phyloP scores from a whole-genome alignment of 2,888 invertebrate species.

The Microctonus brassicae region DNA sequence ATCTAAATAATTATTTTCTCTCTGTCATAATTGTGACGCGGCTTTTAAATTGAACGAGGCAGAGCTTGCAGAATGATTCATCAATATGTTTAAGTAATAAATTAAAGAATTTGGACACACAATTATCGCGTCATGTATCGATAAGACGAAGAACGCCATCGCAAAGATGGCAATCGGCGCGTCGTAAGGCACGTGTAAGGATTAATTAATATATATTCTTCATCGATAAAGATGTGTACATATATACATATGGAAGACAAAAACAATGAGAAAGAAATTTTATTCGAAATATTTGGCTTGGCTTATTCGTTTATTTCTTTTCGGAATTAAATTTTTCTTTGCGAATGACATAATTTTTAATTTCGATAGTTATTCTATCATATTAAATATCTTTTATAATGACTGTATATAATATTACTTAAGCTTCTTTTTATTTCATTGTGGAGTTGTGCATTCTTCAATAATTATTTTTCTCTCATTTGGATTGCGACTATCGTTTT shows the following conservation, averaged over 20 bases:
- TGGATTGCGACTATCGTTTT: slow-evolving; percentile 28
- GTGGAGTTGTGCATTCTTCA: neutral
- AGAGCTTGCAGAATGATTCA: slow-evolving; percentile 61
- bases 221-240: no score
- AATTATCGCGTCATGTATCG: slow-evolving; percentile 65
- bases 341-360: neutral
- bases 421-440: neutral
- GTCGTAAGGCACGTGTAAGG: slow-evolving; percentile 68
- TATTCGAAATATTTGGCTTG: neutral
- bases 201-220: slow-evolving; percentile 26
- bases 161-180: slow-evolving; percentile 67
- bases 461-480: slow-evolving; percentile 14
- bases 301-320: neutral
- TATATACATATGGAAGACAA: no score
- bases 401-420: neutral
- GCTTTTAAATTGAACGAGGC: slow-evolving; percentile 27
- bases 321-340: neutral
- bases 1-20: neutral
- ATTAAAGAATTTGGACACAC: slow-evolving; percentile 64
- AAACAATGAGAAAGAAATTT: no score
- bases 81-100: slow-evolving; percentile 61
- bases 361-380: neutral
- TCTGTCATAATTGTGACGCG: slow-evolving; percentile 22
- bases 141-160: slow-evolving; percentile 66
- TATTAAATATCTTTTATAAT: slow-evolving; percentile 2